Percentiles rank a stretch among this genome's conserved stretches.
phyloP scores from a whole-genome alignment of 2,888 invertebrate genomes.

The Fissipunctia ypsillon region DNA sequence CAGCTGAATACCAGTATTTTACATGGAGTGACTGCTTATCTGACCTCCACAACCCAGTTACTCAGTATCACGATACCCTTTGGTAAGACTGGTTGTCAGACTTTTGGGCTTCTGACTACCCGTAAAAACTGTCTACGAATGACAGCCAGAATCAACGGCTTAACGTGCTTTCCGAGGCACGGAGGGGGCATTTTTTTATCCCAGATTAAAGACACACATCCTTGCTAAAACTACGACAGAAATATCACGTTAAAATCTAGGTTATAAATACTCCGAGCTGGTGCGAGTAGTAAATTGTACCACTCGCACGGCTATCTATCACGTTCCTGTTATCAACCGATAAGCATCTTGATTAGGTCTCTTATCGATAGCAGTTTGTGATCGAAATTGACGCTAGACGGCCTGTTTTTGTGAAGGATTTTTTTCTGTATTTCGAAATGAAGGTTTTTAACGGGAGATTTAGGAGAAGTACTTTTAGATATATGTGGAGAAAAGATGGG shows the following conservation, averaged over 20 bases:
- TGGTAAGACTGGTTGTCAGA: no score
- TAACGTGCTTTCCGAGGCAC: no score
- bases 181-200: no score
- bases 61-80: no score
- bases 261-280: conserved; percentile 14
- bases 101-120: no score
- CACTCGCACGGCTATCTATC: conserved; percentile 33
- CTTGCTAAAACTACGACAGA: not conserved
- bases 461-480: not conserved
- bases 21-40: no score
- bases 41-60: no score
- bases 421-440: not conserved
- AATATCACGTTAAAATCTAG: conserved; percentile 22
- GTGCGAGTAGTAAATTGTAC: conserved; percentile 16
- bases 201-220: not conserved
- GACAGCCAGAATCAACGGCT: no score
- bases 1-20: no score
- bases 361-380: conserved; percentile 42
- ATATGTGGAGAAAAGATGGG: no score
- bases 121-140: no score
- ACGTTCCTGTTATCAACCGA: conserved; percentile 50
- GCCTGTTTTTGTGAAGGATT: not conserved
- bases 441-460: not conserved
- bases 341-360: conserved; percentile 59
- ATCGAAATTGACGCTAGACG: conserved; percentile 24